Evolutionary conservation across 2,888 invertebrate genomes (phyloP), one percentile per base, ranked within the genome.

Genomic region (Hyposoter didymator): DNA sequence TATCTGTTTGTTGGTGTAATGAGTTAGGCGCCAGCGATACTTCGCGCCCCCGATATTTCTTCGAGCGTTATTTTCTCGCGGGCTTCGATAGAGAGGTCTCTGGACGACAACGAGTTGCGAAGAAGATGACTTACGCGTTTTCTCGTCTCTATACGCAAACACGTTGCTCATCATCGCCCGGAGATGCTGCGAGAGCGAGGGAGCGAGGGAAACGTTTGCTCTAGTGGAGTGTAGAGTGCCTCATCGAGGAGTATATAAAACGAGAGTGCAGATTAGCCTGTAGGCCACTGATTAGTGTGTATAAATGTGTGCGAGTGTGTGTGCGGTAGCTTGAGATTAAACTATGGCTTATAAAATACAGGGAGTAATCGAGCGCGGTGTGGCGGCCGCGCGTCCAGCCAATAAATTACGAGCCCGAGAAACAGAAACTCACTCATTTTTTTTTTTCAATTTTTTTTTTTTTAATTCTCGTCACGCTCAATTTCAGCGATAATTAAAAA

Each of bases 1-100:
- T 62, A 43, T 62, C 14, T 62, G 39, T 72, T 47, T 69, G 45
- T 28, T 74, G 73, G 52, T 69, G 84, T 88, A 88, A 88, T 86
- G 88, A 88, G 86, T 86, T 78, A 86, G 88, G 88, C 88, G 88
- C 88, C 88, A 86, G 78, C 82, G 82, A 80, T 85, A 85, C 85
- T 85, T 85, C 73, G 83, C 85, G 85, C 83, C 62, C 83, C 84
- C 84, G 74, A 86, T 86, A 84, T 86, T 86, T 86, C 78, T 84
- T 86, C 78, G 67, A 70, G 82, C 78, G 75, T 74, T 62, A 76
- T 78, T 78, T 81, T 76, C 75, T 82, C 84, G 84, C 70, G 84
- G 39, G 39, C 70, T 72, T 84, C 70, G 84, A 82, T 82, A 78
- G 79, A 81, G 82, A 69, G 59, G 22, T 59, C 67, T 67, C 28